phyloP scores from a whole-genome alignment of 2,113 vertebrate genomes.

The Verasper variegatus region DNA sequence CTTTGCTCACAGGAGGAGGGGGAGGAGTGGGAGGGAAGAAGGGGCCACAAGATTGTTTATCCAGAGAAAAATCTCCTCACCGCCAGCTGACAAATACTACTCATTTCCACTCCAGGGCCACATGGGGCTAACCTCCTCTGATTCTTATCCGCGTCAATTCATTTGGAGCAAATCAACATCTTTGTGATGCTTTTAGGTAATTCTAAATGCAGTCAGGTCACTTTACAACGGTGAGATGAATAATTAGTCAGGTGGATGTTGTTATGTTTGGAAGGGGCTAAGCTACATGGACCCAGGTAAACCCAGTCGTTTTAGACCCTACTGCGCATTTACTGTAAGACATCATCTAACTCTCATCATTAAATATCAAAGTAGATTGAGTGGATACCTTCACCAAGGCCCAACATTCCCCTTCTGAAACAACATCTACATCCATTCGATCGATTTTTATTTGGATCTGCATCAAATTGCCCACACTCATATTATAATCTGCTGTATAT shows the following conservation, averaged over 20 bases:
- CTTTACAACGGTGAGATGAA: neutral
- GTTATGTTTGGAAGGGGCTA: neutral
- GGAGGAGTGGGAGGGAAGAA: conserved; percentile 14
- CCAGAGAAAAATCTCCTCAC: conserved; percentile 55
- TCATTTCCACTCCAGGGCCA: conserved; percentile 46
- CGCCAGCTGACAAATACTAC: conserved; percentile 34
- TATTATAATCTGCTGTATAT: too few relatives aligned
- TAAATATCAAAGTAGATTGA: too few relatives aligned
- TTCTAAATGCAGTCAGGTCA: neutral
- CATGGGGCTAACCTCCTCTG: conserved; percentile 22
- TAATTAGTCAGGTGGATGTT: neutral
- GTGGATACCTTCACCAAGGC: too few relatives aligned
- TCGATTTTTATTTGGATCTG: too few relatives aligned
- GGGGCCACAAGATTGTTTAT: conserved; percentile 60
- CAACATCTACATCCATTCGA: neutral
- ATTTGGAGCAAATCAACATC: conserved; percentile 31
- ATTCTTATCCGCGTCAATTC: conserved; percentile 30
- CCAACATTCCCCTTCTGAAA: neutral
- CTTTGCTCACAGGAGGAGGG: conserved; percentile 58
- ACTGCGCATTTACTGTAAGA: too few relatives aligned
- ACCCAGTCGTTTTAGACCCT: too few relatives aligned
- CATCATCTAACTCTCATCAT: too few relatives aligned
- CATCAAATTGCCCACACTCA: too few relatives aligned
- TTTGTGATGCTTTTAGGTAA: neutral
- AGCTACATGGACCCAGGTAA: too few relatives aligned